Evolutionary conservation across 2,888 invertebrate genomes (phyloP).

Genomic region (Nemoura dubitans): DNA sequence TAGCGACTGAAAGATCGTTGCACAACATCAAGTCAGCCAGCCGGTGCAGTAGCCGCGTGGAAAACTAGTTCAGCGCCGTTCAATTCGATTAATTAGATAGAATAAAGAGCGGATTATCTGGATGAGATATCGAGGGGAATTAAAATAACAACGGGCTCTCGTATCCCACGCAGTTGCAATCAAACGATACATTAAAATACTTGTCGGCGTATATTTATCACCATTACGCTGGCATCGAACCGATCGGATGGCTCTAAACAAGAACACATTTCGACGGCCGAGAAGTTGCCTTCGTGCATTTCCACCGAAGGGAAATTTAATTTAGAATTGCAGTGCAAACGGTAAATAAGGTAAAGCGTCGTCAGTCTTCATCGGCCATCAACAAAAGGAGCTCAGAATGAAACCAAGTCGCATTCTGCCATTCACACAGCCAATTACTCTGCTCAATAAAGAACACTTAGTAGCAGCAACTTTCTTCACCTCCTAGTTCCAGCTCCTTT

Average conservation of each 20-base stretch:
- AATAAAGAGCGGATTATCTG: constrained; percentile 4
- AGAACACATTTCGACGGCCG: neutral
- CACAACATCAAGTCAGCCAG: neutral
- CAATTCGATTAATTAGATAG: neutral
- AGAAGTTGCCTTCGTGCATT: neutral
- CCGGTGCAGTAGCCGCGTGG: neutral
- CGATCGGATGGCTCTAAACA: neutral
- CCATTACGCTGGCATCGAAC: neutral
- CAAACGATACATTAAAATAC: neutral
- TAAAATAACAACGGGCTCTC: neutral
- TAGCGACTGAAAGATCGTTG: neutral
- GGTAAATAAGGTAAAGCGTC: neutral
- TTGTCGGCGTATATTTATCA: neutral
- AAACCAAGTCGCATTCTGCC: neutral
- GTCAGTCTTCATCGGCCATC: neutral
- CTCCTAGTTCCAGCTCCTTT: neutral
- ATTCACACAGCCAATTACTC: neutral
- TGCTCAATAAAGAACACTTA: neutral
- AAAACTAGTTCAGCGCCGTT: neutral
- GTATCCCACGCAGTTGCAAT: neutral
- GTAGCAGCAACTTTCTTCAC: neutral
- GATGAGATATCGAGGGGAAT: neutral
- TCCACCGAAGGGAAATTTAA: neutral
- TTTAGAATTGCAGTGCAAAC: neutral
- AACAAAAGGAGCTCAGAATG: neutral